phyloP scores from a whole-genome alignment of 2,888 invertebrate species.

The Neria commutata region DNA sequence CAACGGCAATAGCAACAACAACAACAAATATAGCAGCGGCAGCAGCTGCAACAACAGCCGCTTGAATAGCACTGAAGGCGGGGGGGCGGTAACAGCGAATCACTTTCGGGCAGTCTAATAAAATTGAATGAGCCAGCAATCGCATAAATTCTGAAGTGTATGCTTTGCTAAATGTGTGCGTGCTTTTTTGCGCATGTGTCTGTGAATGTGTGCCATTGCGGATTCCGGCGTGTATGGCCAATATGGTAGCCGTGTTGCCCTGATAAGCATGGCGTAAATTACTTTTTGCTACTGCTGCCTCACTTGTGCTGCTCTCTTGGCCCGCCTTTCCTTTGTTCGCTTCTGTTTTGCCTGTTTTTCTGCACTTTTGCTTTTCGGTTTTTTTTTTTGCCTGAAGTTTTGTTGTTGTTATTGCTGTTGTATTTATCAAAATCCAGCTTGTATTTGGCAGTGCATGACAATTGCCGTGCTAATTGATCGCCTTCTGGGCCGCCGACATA shows the following conservation, averaged over 20 bases:
- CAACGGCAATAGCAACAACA: too few relatives aligned
- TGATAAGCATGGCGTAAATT: background rate
- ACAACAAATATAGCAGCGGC: too few relatives aligned
- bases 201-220: background rate
- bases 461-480: conserved; percentile 8
- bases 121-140: background rate
- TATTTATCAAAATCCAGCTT: conserved; percentile 9
- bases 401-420: background rate
- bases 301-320: too few relatives aligned
- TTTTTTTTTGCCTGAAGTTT: background rate
- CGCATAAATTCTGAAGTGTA: background rate
- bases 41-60: too few relatives aligned
- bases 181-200: background rate
- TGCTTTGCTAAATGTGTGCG: conserved; percentile 1
- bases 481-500: conserved; percentile 3
- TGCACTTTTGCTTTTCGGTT: background rate
- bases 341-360: background rate
- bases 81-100: too few relatives aligned
- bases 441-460: conserved; percentile 9
- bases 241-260: background rate
- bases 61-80: too few relatives aligned
- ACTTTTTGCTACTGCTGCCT: background rate
- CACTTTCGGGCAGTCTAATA: background rate
- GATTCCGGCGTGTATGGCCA: background rate
- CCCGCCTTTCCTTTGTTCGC: too few relatives aligned